phyloP scores from a whole-genome alignment of 2,113 vertebrate species.

The Nibea coibor region DNA sequence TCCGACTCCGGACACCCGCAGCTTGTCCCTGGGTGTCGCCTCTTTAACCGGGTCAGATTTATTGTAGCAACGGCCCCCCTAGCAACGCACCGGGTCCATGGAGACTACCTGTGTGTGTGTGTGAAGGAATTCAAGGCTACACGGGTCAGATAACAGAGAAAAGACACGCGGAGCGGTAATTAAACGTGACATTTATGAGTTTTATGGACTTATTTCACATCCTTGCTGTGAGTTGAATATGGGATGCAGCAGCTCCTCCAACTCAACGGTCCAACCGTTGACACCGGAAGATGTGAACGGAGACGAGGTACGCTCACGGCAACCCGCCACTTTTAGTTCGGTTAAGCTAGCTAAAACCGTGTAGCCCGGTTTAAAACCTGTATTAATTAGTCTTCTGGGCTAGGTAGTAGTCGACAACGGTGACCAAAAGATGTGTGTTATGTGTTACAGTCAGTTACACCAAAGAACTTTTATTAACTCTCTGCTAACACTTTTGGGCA shows the following conservation, averaged over 20 bases:
- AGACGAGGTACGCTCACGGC: slow-evolving; percentile 70
- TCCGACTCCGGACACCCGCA: slow-evolving; percentile 13
- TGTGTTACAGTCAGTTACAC: no score
- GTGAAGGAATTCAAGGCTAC: slow-evolving; percentile 74
- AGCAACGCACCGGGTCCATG: slow-evolving; percentile 75
- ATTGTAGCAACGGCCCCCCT: slow-evolving; percentile 85
- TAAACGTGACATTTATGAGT: slow-evolving; percentile 7
- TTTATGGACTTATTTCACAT: not conserved
- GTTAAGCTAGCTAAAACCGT: not conserved
- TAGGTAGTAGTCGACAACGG: no score
- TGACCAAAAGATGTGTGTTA: not conserved
- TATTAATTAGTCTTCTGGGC: not conserved
- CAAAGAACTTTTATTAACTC: no score
- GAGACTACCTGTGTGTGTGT: slow-evolving; percentile 47
- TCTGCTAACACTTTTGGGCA: no score
- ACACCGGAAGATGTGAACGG: slow-evolving; percentile 31
- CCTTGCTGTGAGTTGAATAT: slow-evolving; percentile 63
- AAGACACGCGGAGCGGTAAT: not conserved
- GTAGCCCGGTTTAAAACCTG: not conserved
- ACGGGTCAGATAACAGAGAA: not conserved
- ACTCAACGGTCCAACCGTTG: slow-evolving; percentile 67
- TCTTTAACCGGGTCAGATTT: slow-evolving; percentile 76
- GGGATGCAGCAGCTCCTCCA: slow-evolving; percentile 79
- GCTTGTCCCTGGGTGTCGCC: slow-evolving; percentile 37
- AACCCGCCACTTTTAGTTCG: not conserved